phyloP scores from a whole-genome alignment of 2,113 vertebrate genomes.

The Mesembrinibis cayennensis region DNA sequence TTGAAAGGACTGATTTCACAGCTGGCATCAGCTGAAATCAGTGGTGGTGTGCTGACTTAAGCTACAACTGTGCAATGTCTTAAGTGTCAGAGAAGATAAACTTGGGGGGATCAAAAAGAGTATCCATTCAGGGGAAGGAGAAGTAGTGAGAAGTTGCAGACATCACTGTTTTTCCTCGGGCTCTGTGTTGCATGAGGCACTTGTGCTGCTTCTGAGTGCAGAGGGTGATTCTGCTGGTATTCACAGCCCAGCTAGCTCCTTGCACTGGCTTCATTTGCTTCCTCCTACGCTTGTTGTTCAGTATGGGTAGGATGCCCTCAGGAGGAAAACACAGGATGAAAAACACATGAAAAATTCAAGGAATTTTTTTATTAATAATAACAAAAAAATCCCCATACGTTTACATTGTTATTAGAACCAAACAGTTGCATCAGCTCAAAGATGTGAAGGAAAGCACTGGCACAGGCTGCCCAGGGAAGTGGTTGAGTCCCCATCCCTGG shows the following conservation, averaged over 20 bases:
- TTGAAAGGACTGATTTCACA: background rate
- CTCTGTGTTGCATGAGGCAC: background rate
- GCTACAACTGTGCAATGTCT: background rate
- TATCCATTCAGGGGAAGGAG: background rate
- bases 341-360: conserved; percentile 46
- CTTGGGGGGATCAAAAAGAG: background rate
- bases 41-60: background rate
- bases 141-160: background rate
- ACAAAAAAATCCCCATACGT: background rate
- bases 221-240: background rate
- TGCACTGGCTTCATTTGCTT: background rate
- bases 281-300: background rate
- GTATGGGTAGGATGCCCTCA: background rate
- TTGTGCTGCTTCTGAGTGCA: background rate
- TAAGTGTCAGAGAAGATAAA: background rate
- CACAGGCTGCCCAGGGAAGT: too few relatives aligned
- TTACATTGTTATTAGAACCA: background rate
- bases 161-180: fast-evolving
- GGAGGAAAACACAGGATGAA: background rate
- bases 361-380: conserved; percentile 3
- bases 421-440: background rate
- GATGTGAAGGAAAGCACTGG: background rate
- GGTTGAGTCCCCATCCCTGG: too few relatives aligned
- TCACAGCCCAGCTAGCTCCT: background rate
- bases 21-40: background rate